Evolutionary conservation across 2,888 invertebrate genomes (phyloP).

Genomic region (Chydorus sphaericus): DNA sequence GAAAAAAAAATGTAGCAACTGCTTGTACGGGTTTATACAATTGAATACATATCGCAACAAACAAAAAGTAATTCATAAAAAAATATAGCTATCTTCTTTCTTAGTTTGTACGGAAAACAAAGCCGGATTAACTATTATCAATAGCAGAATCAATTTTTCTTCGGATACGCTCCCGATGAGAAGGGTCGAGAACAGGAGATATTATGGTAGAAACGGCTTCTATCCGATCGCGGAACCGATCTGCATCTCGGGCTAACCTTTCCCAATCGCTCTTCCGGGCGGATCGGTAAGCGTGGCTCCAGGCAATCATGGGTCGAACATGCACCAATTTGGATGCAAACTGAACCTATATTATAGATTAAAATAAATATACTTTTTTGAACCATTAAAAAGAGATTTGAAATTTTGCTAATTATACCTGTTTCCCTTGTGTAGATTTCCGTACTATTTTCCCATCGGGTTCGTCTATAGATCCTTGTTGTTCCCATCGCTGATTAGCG

Average conservation of each 20-base stretch:
- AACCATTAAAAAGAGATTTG: too few species aligned
- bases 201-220: conserved; percentile 5
- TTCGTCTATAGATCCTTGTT: background rate
- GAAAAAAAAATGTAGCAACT: background rate
- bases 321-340: conserved; percentile 8
- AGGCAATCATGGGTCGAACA: conserved; percentile 9
- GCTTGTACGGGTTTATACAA: background rate
- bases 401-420: background rate
- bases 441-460: background rate
- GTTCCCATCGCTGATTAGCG: conserved; percentile 9
- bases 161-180: background rate
- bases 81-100: too few species aligned
- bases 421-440: background rate
- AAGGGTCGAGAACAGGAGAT: conserved; percentile 8
- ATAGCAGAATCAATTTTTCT: background rate
- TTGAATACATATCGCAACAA: too few species aligned
- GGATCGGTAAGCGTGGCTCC: conserved; percentile 10
- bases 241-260: conserved; percentile 12
- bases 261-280: conserved; percentile 16
- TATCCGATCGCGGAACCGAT: conserved; percentile 14
- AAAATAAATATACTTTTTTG: background rate
- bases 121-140: too few species aligned
- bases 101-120: too few species aligned
- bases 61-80: too few species aligned
- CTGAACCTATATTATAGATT: conserved; percentile 10